phyloP scores from a whole-genome alignment of 2,797 vertebrate genomes.

The Momotus momota region DNA sequence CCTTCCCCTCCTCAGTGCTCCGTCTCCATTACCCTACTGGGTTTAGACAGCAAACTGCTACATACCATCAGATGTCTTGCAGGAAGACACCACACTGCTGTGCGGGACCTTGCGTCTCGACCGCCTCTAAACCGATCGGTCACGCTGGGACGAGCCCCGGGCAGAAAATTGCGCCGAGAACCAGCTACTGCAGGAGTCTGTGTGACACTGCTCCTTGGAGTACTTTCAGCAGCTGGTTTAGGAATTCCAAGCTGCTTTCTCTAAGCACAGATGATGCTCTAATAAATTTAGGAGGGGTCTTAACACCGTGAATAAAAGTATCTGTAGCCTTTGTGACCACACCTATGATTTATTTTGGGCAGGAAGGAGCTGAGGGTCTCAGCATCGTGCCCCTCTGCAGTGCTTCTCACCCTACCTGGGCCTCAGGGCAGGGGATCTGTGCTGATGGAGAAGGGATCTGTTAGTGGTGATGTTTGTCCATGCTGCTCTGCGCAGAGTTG shows the following conservation, averaged over 20 bases:
- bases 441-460: neutral
- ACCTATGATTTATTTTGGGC: neutral
- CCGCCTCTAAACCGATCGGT: neutral
- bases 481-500: neutral
- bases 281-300: neutral
- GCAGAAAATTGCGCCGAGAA: neutral
- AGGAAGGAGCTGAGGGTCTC: neutral
- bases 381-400: rapidly evolving
- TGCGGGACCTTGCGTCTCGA: neutral
- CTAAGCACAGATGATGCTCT: neutral
- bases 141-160: neutral
- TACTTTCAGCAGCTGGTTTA: neutral
- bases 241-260: neutral
- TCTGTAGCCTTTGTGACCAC: neutral
- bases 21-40: neutral
- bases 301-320: neutral
- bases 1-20: neutral
- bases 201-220: neutral
- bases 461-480: neutral
- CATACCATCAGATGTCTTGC: neutral
- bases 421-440: neutral
- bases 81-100: neutral
- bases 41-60: neutral
- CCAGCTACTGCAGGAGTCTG: neutral
- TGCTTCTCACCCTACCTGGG: neutral